A percentile compares a stretch with the other conserved stretches of the same genome.
Evolutionary conservation across 2,888 invertebrate genomes (phyloP).

Genomic region (Hirtodrosophila trivittata): DNA sequence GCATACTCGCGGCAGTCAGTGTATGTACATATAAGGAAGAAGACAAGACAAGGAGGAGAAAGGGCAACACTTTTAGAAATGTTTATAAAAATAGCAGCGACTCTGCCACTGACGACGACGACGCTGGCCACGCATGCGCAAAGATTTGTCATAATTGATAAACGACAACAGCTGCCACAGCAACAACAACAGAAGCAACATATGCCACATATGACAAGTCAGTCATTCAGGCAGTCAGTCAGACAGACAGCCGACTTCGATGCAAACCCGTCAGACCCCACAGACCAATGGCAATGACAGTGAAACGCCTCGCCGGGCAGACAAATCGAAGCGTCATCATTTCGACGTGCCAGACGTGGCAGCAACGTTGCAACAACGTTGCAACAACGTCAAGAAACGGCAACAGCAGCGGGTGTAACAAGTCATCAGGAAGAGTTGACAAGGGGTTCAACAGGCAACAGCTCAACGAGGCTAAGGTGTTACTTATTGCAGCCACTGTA

Average conservation of each 20-base stretch:
- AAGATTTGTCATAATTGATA: conserved; percentile 84
- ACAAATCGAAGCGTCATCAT: conserved; percentile 61
- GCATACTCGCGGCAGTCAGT: no score
- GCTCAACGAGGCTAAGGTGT: no score
- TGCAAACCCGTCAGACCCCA: conserved; percentile 24
- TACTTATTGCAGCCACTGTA: no score
- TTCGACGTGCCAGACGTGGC: conserved; percentile 2
- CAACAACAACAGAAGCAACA: conserved; percentile 32
- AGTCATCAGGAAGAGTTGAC: conserved; percentile 6
- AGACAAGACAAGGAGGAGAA: conserved; percentile 1
- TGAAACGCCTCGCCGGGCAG: conserved; percentile 61
- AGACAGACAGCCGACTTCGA: conserved; percentile 32
- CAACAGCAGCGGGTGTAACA: conserved; percentile 8
- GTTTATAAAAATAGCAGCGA: conserved; percentile 68
- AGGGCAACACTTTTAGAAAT: conserved; percentile 39
- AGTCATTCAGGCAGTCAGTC: conserved; percentile 26
- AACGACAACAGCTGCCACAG: conserved; percentile 63
- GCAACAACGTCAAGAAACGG: no score
- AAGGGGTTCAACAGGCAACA: no score
- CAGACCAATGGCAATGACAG: conserved; percentile 51
- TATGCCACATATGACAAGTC: conserved; percentile 58
- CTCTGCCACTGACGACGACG: conserved; percentile 37
- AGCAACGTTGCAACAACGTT: background rate
- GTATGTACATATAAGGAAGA: conserved; percentile 1
- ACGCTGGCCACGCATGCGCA: conserved; percentile 81